Conservation (phyloP, 2,888 invertebrate genomes). For the Brachyopa scutellaris region DNA sequence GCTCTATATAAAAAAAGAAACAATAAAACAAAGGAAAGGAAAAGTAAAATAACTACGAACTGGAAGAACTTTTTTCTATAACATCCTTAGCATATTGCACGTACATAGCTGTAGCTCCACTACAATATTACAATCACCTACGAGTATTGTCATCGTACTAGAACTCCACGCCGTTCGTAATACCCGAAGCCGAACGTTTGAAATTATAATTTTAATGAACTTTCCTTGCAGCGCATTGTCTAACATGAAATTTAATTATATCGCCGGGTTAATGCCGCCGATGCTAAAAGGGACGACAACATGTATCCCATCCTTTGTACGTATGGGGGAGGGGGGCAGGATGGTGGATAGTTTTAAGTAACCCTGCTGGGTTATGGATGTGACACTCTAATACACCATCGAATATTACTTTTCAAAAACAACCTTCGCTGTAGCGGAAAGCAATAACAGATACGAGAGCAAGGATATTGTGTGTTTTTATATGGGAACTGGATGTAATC, state of each 20-base stretch:
- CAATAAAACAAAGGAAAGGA: constrained; percentile 4
- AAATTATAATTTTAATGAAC: constrained; percentile 73
- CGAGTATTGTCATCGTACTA: constrained; percentile 61
- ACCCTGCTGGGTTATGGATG: constrained; percentile 64
- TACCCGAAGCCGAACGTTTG: constrained; percentile 71
- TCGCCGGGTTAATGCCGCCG: constrained; percentile 71
- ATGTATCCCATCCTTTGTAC: no score
- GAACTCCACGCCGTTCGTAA: constrained; percentile 46
- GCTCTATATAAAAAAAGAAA: constrained; percentile 15
- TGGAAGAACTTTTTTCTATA: constrained; percentile 71
- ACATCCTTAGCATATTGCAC: constrained; percentile 69
- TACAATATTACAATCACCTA: constrained; percentile 4
- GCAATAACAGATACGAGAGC: constrained; percentile 49
- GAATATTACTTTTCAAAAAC: constrained; percentile 64
- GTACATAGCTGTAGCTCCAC: constrained; percentile 36
- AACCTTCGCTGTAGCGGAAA: constrained; percentile 48
- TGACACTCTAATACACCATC: constrained; percentile 66
- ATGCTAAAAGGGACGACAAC: constrained; percentile 60
- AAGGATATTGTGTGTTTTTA: constrained; percentile 14
- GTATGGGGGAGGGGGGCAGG: background rate
- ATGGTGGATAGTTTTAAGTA: constrained; percentile 21
- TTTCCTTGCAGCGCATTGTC: constrained; percentile 71
- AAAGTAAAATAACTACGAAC: constrained; percentile 61
- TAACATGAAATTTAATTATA: constrained; percentile 73
- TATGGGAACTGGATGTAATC: no score